Conservation (phyloP, 1,140 invertebrate genomes). For the Drosophila truncata region DNA sequence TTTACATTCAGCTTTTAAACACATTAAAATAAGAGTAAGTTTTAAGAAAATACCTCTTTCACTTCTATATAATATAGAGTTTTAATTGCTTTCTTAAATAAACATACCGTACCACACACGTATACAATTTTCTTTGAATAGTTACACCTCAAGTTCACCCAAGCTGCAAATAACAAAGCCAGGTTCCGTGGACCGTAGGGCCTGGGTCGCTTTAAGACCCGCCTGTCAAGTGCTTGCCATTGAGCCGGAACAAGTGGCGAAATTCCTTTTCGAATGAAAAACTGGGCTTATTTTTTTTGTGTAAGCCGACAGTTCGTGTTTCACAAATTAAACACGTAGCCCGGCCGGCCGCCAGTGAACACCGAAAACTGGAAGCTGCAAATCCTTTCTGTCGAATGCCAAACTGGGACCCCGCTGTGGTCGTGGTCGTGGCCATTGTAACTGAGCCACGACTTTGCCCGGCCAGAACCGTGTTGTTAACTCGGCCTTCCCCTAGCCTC, state of each 20-base stretch:
- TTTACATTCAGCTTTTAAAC: background rate
- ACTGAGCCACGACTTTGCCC: slow-evolving; percentile 11
- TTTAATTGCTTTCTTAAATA: background rate
- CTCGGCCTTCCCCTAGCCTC: slow-evolving; percentile 21
- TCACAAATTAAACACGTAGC: slow-evolving; percentile 75
- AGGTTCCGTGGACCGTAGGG: slow-evolving; percentile 13
- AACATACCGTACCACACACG: no score
- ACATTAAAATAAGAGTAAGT: background rate
- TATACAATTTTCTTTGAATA: background rate
- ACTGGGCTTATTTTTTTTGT: slow-evolving; percentile 19
- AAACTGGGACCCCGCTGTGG: slow-evolving; percentile 41
- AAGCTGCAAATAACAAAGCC: slow-evolving; percentile 39
- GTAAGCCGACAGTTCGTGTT: slow-evolving; percentile 48
- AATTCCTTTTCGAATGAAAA: slow-evolving; percentile 22
- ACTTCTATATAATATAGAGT: background rate
- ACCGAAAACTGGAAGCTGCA: slow-evolving; percentile 19
- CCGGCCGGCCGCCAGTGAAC: slow-evolving; percentile 7
- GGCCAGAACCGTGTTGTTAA: slow-evolving; percentile 61
- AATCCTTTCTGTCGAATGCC: slow-evolving; percentile 57
- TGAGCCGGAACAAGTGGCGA: slow-evolving; percentile 34
- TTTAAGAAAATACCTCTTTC: background rate
- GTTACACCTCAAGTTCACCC: slow-evolving; percentile 7
- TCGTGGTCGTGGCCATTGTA: slow-evolving; percentile 41
- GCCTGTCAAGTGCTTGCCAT: slow-evolving; percentile 49
- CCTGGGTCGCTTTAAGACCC: slow-evolving; percentile 13